Evolutionary conservation across 2,888 invertebrate genomes (phyloP), one percentile per base, ranked within the genome.

Genomic region (Podabrus alpinus): DNA sequence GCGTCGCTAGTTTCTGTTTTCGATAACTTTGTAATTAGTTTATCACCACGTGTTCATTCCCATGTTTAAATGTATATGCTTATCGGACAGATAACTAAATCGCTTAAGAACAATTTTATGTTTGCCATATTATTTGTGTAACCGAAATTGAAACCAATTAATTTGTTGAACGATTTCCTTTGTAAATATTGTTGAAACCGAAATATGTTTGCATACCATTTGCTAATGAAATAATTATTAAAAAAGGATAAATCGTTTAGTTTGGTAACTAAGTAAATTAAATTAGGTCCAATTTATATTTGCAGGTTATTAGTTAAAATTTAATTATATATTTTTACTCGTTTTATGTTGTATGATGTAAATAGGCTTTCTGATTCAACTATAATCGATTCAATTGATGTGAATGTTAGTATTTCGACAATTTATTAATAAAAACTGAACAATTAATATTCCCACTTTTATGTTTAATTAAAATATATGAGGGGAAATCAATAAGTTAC

Each of bases 1-100:
- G 80, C 82, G 80, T 82, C 81, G 80, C 79, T 77, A 83, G 82
- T 82, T 83, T 83, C 80, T 81, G 81, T 82, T 83, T 80, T 79
- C 79, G 81, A 83, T 82, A 84, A 84, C 82, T 84, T 84, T 79
- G 82, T 84, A 84, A 84, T 84, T 84, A 84, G 83, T 84, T 84
- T 83, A 83, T 80, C 77, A 79, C 81, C 82, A 83, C 81, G 82
- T 84, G 84, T 81, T 83, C 79, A 82, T 83, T 83, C 82, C 80
- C 82, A 83, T 77, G 70, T 70, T 69, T 73, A 66, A 69, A 69
- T 69, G 69, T 62, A 66, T 69, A 61, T 69, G 68, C 61, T 69
- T 73, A 73, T 73, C 64, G 60, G 59, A 29, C 68, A 59, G 59
- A 69, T 68, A 72, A 72, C 61, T 68, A 21, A 68, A 62, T 68